phyloP scores from a whole-genome alignment of 2,797 vertebrate species.

The Scolopax bukidnonensis region DNA sequence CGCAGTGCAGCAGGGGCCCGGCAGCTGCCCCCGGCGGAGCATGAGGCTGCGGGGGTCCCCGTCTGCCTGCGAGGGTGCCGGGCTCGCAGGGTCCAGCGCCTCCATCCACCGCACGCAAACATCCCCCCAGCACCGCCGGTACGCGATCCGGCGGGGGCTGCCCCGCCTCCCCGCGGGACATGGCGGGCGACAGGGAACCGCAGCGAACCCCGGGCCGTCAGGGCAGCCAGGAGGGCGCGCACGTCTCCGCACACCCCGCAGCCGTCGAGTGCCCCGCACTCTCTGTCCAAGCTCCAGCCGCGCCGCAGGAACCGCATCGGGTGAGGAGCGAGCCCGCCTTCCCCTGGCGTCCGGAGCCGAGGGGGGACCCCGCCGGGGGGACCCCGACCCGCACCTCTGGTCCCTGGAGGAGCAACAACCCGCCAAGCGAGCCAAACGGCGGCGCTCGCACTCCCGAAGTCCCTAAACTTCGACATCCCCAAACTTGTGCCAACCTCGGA shows the following conservation, averaged over 20 bases:
- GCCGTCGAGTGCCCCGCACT: not conserved
- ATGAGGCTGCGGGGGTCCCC: not conserved
- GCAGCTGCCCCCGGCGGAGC: not conserved
- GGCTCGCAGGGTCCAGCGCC: not conserved
- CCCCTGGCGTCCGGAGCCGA: not conserved
- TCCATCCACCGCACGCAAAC: not conserved
- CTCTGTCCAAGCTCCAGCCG: not conserved
- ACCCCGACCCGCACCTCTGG: not conserved
- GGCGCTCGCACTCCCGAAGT: not conserved
- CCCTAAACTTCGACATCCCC: not conserved
- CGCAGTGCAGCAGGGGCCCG: not conserved
- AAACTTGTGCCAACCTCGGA: not conserved
- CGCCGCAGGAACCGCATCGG: not conserved
- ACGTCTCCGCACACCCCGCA: not conserved
- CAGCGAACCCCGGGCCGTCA: not conserved
- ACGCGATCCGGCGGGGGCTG: not conserved
- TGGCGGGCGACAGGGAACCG: not conserved
- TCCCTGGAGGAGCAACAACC: not conserved
- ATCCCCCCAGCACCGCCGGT: not conserved
- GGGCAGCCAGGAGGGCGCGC: not conserved
- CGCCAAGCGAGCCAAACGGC: not conserved
- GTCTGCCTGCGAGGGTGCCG: not conserved
- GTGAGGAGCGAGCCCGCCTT: not conserved
- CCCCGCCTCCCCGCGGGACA: not conserved
- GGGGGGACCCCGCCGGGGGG: too few relatives aligned